Evolutionary conservation across 1,140 invertebrate species (phyloP).

Genomic region (Listronotus bonariensis): DNA sequence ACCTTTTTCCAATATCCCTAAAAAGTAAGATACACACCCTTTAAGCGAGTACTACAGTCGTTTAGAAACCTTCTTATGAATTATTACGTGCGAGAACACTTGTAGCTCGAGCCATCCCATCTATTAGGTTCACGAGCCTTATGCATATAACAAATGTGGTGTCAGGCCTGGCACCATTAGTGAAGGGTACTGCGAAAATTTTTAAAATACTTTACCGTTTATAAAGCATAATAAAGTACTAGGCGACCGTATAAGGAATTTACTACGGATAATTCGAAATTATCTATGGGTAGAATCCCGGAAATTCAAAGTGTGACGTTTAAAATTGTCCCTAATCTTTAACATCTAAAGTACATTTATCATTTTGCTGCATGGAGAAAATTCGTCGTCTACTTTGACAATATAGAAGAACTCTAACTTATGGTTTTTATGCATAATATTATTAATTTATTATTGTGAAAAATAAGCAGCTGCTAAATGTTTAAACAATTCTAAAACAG

Average conservation of each 20-base stretch:
- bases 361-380: constrained; percentile 7
- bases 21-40: too few species aligned
- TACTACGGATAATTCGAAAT: constrained; percentile 33
- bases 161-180: constrained; percentile 20
- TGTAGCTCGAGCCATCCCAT: constrained; percentile 13
- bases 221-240: constrained; percentile 34
- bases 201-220: constrained; percentile 26
- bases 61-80: too few species aligned
- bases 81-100: background rate
- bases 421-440: too few species aligned
- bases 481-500: too few species aligned
- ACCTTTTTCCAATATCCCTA: too few species aligned
- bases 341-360: constrained; percentile 24
- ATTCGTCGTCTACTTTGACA: background rate
- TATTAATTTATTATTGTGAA: too few species aligned
- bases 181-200: constrained; percentile 27
- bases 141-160: constrained; percentile 22
- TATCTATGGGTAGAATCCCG: constrained; percentile 29
- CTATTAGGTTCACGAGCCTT: constrained; percentile 13
- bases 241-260: constrained; percentile 29
- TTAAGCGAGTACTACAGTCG: too few species aligned
- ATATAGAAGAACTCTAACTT: too few species aligned
- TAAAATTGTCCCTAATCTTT: constrained; percentile 27
- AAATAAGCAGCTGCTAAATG: too few species aligned
- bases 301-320: constrained; percentile 32